Evolutionary conservation across 2,888 invertebrate species (phyloP).

Genomic region (Drosophila putrida): DNA sequence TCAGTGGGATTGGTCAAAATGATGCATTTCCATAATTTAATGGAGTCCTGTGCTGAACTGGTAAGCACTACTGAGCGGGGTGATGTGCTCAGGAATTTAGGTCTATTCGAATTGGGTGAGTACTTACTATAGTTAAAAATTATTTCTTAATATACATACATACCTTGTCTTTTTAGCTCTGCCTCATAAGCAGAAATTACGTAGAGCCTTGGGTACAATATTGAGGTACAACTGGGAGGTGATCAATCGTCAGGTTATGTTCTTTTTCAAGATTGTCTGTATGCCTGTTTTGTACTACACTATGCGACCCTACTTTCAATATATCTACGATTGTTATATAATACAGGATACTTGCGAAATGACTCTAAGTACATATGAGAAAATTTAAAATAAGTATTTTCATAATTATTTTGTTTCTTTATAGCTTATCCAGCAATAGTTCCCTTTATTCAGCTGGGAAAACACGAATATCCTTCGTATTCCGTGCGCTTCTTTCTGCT

Average conservation of each 20-base stretch:
- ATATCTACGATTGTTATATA: conserved; percentile 65
- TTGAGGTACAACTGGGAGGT: conserved; percentile 51
- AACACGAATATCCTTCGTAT: conserved; percentile 59
- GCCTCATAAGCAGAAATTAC: conserved; percentile 38
- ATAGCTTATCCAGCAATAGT: conserved; percentile 67
- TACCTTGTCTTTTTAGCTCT: conserved; percentile 33
- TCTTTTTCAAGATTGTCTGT: conserved; percentile 65
- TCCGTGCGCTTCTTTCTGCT: conserved; percentile 60
- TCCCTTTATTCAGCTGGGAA: conserved; percentile 56
- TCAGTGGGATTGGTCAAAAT: conserved; percentile 67
- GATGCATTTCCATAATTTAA: conserved; percentile 48
- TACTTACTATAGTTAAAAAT: not conserved
- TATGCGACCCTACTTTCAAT: conserved; percentile 67
- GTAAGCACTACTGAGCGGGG: conserved; percentile 56
- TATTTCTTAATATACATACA: too few relatives aligned
- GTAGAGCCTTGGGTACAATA: conserved; percentile 45
- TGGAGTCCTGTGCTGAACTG: conserved; percentile 37
- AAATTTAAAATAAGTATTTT: accelerated
- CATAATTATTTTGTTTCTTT: not conserved
- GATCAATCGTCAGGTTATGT: conserved; percentile 69
- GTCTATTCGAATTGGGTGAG: conserved; percentile 66
- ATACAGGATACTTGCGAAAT: conserved; percentile 58
- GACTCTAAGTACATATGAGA: conserved; percentile 56
- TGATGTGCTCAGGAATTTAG: conserved; percentile 46
- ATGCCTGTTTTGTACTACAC: conserved; percentile 67